Evolutionary conservation across 2,888 invertebrate species (phyloP).

Genomic region (Lypha dubia): DNA sequence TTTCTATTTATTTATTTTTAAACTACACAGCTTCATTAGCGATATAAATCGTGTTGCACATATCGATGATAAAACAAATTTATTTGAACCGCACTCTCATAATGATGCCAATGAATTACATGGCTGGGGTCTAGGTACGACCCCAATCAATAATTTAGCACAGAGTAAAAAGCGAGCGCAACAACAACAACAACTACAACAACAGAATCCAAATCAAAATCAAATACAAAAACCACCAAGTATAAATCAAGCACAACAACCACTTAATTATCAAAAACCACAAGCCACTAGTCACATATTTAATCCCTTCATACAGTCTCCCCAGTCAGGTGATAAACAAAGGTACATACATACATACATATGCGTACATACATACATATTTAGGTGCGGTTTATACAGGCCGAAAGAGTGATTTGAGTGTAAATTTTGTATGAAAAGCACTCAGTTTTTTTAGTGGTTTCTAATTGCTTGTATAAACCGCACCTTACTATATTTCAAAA

Average conservation of each 20-base stretch:
- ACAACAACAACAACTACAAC: slow-evolving; percentile 70
- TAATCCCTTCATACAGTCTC: slow-evolving; percentile 79
- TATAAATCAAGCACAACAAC: slow-evolving; percentile 74
- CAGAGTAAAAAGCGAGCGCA: slow-evolving; percentile 75
- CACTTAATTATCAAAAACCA: slow-evolving; percentile 77
- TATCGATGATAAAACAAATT: slow-evolving; percentile 81
- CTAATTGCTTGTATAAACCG: too few relatives aligned
- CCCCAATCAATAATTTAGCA: slow-evolving; percentile 55
- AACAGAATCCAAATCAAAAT: slow-evolving; percentile 64
- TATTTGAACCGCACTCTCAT: slow-evolving; percentile 83
- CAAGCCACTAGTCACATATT: slow-evolving; percentile 82
- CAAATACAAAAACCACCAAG: slow-evolving; percentile 73
- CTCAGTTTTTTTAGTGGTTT: too few relatives aligned
- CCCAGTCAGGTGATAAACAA: slow-evolving; percentile 77
- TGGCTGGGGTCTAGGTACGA: slow-evolving; percentile 86
- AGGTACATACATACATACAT: slow-evolving; percentile 82
- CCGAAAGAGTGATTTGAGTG: too few relatives aligned
- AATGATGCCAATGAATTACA: slow-evolving; percentile 87
- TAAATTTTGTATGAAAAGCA: too few relatives aligned
- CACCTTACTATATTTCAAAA: too few relatives aligned
- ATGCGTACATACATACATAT: neutral
- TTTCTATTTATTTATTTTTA: slow-evolving; percentile 62
- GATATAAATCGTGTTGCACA: slow-evolving; percentile 86
- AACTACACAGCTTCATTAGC: slow-evolving; percentile 84
- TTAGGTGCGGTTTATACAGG: too few relatives aligned